These are phyloP conservation scores for Penaeus japonicus DNA, from an alignment of 1,140 invertebrate species.

Conservation along the genomic window DNA sequence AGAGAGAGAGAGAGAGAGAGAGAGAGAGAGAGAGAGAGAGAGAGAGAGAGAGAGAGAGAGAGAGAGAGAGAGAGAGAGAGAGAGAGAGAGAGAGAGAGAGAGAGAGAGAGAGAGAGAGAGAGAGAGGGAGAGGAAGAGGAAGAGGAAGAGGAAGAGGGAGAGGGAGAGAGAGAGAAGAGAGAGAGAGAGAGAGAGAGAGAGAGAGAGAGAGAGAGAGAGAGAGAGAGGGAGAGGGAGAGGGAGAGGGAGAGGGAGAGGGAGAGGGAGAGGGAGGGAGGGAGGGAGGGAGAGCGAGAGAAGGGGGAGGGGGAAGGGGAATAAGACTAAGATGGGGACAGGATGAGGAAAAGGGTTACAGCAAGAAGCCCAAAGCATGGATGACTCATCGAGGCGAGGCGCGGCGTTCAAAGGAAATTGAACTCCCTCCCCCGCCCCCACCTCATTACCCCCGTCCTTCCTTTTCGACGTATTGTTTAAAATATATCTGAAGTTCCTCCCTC, in stretches of 20 bases:
- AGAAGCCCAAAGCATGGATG: no score
- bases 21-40: conserved; percentile 18
- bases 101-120: not conserved
- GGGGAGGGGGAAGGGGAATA: no score
- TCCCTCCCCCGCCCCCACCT: no score
- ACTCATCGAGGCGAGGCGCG: no score
- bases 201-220: no score
- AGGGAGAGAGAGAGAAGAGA: not conserved
- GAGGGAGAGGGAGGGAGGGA: not conserved
- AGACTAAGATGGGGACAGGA: no score
- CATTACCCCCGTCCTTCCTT: no score
- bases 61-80: not conserved
- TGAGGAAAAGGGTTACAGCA: no score
- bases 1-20: not conserved
- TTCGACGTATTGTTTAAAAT: no score
- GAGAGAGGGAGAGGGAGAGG: not conserved
- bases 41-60: not conserved
- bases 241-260: not conserved
- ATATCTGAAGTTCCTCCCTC: no score
- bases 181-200: no score
- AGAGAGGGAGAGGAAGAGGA: not conserved
- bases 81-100: not conserved
- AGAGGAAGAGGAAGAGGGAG: not conserved
- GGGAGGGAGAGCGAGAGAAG: conserved; percentile 7
- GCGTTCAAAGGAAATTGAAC: no score